Conservation (phyloP, 2,113 vertebrate genomes). For the Nothobranchius furzeri region DNA sequence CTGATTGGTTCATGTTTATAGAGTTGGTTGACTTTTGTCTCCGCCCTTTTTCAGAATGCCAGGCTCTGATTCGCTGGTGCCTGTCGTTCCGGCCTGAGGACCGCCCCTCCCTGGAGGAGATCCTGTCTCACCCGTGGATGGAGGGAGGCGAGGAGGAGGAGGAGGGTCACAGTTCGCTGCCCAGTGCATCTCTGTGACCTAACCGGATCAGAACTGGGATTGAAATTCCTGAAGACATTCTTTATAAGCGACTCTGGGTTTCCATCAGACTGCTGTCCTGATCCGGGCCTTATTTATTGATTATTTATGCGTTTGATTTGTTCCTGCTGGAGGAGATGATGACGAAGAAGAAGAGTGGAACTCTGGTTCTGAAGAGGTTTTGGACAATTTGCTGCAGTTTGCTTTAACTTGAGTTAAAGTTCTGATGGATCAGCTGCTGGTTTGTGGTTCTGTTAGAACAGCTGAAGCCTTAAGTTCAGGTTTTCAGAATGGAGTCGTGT, state of each 20-base stretch:
- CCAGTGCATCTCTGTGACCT: conserved; percentile 34
- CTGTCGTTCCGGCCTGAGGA: conserved; percentile 79
- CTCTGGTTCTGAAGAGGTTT: too few species aligned
- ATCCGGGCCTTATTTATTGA: conserved; percentile 13
- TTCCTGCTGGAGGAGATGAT: neutral
- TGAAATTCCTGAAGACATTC: neutral
- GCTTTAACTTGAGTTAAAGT: neutral
- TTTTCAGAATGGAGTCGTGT: too few species aligned
- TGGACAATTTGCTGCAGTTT: too few species aligned
- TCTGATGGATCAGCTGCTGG: neutral
- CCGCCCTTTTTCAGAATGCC: conserved; percentile 75
- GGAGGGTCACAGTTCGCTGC: conserved; percentile 44
- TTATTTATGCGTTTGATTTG: neutral
- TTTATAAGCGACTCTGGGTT: neutral
- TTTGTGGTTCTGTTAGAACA: neutral
- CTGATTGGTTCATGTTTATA: neutral
- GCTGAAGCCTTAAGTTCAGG: too few species aligned
- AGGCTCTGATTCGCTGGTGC: conserved; percentile 83
- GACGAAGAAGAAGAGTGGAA: too few species aligned
- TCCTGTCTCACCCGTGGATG: conserved; percentile 85
- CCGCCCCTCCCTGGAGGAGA: conserved; percentile 83
- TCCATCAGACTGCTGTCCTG: neutral
- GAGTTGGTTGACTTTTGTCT: too few species aligned
- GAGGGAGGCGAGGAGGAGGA: conserved; percentile 45
- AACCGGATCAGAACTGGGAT: neutral